Base-by-base conservation (phyloP, 2,888 invertebrate genomes). In the Callosobruchus maculatus region DNA sequence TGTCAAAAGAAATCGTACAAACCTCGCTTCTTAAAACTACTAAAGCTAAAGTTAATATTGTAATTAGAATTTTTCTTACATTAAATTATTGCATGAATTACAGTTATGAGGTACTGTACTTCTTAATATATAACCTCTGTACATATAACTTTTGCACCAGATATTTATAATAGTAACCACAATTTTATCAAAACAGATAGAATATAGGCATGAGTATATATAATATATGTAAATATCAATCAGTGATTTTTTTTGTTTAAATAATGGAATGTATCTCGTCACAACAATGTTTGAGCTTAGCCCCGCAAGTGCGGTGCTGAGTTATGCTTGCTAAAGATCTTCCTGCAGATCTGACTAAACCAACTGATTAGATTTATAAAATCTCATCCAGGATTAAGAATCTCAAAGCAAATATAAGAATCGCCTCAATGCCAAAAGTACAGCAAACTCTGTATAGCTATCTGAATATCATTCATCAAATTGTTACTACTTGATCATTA, bases 21-120 rank as follows among this genome's bases (percentile, higher is more conserved):
- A 86, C 86, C 85, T 87, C 85, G 85, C 85, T 85, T 86, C 85
- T 86, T 87, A 86, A 84, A 85, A 79, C 81, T 82, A 82, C 86
- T 87, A 87, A 86, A 87, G 86, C 86, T 87, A 86, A 84, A 83
- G 84, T 86, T 86, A 22, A 87, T 86, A 87, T 86, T 87, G 86
- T 86, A 87, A 86, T 87, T 86, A 87, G 86, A 87, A 86, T 85
- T 87, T 86, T 86, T 87, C 87, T 71, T 87, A 87, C 87, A 87
- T 85, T 88, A 87, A 87, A 86, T 88, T 88, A 88, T 88, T 88
- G 88, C 88, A 88, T 88, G 87, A 87, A 87, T 88, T 88, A 88
- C 87, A 88, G 87, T 88, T 87, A 86, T 87, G 88, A 88, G 88
- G 87, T 88, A 87, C 88, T 88, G 88, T 85, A 87, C 85, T 86